phyloP scores from a whole-genome alignment of 2,888 invertebrate genomes.

The Cheilosia vernalis region DNA sequence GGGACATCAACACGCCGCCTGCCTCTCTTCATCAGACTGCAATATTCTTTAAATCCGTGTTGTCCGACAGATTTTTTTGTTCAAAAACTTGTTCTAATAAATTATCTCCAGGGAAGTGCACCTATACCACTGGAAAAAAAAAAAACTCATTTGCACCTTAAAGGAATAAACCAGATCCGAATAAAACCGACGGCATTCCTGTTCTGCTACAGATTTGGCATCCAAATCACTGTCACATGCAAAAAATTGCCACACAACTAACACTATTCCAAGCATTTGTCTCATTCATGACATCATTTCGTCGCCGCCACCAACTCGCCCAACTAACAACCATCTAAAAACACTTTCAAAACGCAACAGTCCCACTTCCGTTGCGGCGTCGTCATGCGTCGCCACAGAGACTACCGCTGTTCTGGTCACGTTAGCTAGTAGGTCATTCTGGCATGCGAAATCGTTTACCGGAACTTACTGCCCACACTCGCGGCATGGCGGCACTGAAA shows the following conservation, averaged over 20 bases:
- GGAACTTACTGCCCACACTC: slow-evolving; percentile 59
- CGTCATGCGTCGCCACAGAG: slow-evolving; percentile 55
- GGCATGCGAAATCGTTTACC: slow-evolving; percentile 58
- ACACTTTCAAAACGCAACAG: slow-evolving; percentile 52
- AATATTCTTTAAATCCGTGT: too few species aligned
- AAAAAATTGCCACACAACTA: background rate
- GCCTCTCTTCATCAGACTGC: too few species aligned
- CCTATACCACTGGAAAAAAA: too few species aligned
- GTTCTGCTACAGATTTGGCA: background rate
- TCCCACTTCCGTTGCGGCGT: slow-evolving; percentile 39
- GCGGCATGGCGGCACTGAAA: slow-evolving; percentile 18
- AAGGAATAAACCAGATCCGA: too few species aligned
- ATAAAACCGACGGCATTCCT: too few species aligned
- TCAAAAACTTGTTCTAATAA: too few species aligned
- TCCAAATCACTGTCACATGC: background rate
- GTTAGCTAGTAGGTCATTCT: slow-evolving; percentile 61
- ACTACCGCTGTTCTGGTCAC: slow-evolving; percentile 31
- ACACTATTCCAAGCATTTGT: background rate
- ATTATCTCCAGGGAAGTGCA: too few species aligned
- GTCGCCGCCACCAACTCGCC: background rate
- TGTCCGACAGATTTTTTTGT: too few species aligned
- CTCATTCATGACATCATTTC: slow-evolving; percentile 7
- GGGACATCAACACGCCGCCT: too few species aligned
- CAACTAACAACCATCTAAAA: slow-evolving; percentile 14
- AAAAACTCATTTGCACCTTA: too few species aligned